A percentile compares a stretch with the other conserved stretches of the same genome.
phyloP scores from a whole-genome alignment of 2,797 vertebrate species.

The Capromys pilorides region DNA sequence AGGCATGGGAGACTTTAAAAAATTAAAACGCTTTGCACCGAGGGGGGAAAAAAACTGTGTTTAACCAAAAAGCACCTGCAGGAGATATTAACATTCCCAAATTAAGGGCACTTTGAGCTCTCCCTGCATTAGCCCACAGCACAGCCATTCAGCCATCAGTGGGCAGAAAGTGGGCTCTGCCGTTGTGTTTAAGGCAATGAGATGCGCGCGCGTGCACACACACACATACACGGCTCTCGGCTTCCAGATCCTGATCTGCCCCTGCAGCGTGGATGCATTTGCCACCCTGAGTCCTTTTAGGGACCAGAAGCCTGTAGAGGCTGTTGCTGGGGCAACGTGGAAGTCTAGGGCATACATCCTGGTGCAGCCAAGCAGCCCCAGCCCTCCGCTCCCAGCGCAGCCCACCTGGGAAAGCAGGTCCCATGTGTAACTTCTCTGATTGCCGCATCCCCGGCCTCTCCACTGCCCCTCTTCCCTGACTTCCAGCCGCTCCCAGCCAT shows the following conservation, averaged over 20 bases:
- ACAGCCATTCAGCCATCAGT: conserved; percentile 41
- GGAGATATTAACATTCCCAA: conserved; percentile 62
- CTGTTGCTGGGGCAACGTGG: background rate
- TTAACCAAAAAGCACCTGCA: conserved; percentile 62
- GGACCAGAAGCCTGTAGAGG: background rate
- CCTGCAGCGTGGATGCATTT: background rate
- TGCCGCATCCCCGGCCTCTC: background rate
- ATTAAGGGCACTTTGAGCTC: conserved; percentile 41
- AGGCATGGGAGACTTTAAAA: conserved; percentile 50
- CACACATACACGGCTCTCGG: rapidly evolving
- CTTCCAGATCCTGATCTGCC: conserved; percentile 2
- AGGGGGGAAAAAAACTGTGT: background rate
- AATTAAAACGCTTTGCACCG: conserved; percentile 54
- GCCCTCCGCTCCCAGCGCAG: background rate
- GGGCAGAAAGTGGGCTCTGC: conserved; percentile 15
- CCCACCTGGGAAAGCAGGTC: background rate
- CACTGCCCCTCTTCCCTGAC: background rate
- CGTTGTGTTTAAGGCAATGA: conserved; percentile 56
- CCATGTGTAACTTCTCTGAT: no score
- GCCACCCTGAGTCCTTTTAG: background rate
- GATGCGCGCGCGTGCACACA: background rate
- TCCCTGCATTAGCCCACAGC: background rate
- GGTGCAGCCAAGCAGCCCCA: rapidly evolving
- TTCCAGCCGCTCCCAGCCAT: background rate
- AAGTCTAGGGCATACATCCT: background rate